A percentile compares a stretch with the other conserved stretches of the same genome.
Evolutionary conservation across 2,888 invertebrate species (phyloP).

Genomic region (Slavum lentiscoides): DNA sequence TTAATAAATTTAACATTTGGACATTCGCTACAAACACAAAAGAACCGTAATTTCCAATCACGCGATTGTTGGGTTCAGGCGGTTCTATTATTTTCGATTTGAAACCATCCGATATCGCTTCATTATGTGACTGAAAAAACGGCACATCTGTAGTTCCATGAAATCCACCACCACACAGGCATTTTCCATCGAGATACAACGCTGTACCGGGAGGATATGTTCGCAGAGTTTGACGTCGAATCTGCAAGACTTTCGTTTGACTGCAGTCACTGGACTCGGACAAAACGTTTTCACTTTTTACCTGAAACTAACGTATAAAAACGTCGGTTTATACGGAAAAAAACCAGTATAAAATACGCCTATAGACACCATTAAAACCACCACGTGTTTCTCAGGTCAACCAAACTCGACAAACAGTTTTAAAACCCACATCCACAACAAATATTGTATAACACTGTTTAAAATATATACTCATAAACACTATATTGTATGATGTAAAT

Average conservation of each 20-base stretch:
- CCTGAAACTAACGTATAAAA: neutral
- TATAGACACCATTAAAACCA: too few relatives aligned
- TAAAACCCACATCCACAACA: too few relatives aligned
- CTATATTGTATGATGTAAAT: too few relatives aligned
- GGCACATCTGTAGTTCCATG: neutral
- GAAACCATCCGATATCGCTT: neutral
- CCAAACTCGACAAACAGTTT: too few relatives aligned
- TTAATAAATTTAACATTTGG: neutral
- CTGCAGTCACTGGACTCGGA: neutral
- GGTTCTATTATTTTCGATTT: neutral
- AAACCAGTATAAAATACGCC: too few relatives aligned
- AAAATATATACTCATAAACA: too few relatives aligned
- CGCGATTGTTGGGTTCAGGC: neutral
- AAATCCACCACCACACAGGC: neutral
- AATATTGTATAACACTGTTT: too few relatives aligned
- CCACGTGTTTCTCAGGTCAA: too few relatives aligned
- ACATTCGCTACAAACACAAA: neutral
- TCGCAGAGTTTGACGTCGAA: neutral
- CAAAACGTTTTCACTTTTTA: neutral
- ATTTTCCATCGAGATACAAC: neutral
- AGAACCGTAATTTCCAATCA: conserved; percentile 11
- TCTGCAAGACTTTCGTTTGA: neutral
- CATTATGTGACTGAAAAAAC: neutral
- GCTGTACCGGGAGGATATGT: conserved; percentile 7
- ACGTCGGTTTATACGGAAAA: too few relatives aligned